Conservation (phyloP, 2,888 invertebrate genomes). For the Noctua pronuba region DNA sequence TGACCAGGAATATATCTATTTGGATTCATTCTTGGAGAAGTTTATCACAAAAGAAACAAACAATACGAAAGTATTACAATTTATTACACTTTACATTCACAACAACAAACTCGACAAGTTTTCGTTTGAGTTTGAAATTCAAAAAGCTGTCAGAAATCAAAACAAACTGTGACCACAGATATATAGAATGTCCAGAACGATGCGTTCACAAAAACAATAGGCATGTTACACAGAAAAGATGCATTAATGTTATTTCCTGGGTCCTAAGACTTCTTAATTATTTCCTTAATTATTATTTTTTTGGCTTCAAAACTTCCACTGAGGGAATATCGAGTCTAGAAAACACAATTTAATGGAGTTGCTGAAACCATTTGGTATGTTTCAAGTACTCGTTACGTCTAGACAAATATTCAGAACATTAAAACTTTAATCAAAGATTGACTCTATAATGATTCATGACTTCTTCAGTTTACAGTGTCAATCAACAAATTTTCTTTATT, state of each 20-base stretch:
- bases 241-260: neutral
- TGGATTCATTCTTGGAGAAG: conserved; percentile 71
- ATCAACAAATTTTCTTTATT: no score
- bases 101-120: neutral
- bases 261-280: conserved; percentile 23
- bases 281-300: conserved; percentile 70
- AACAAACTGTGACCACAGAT: conserved; percentile 31
- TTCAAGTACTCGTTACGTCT: conserved; percentile 47
- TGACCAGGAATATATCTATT: conserved; percentile 76
- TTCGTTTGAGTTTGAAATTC: conserved; percentile 62
- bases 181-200: neutral
- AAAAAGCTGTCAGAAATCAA: conserved; percentile 17
- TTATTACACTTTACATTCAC: conserved; percentile 2
- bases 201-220: conserved; percentile 10
- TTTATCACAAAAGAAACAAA: neutral
- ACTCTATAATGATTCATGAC: no score
- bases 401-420: conserved; percentile 27
- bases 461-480: no score
- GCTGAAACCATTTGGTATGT: conserved; percentile 71
- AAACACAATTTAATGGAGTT: conserved; percentile 82
- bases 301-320: conserved; percentile 77
- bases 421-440: no score
- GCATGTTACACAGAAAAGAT: neutral
- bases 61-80: conserved; percentile 6
- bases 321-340: conserved; percentile 81